phyloP scores from a whole-genome alignment of 2,113 vertebrate genomes.

The Semicossyphus pulcher region DNA sequence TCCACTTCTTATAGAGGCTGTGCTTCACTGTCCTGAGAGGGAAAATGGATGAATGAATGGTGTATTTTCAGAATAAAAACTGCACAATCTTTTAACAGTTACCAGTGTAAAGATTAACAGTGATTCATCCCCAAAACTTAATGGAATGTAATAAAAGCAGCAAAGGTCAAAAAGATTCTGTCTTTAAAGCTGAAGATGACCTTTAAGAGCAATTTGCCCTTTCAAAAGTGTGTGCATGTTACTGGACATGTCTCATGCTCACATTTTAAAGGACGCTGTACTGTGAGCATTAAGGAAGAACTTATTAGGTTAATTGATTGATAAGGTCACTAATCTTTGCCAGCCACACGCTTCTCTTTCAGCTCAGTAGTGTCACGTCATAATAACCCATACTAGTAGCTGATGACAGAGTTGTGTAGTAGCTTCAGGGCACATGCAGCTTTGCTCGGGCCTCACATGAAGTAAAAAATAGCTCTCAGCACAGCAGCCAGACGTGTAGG shows the following conservation, averaged over 20 bases:
- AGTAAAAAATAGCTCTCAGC: constrained; percentile 49
- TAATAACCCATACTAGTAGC: neutral
- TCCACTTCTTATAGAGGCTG: too few species aligned
- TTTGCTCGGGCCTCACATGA: constrained; percentile 13
- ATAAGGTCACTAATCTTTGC: neutral
- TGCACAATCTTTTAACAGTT: too few species aligned
- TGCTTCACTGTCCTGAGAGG: too few species aligned
- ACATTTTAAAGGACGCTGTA: neutral
- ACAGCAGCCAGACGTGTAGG: constrained; percentile 27
- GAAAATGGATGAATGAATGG: too few species aligned
- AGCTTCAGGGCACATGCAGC: neutral
- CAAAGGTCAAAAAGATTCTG: too few species aligned
- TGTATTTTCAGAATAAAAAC: too few species aligned
- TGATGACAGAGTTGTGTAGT: neutral
- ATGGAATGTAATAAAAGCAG: too few species aligned
- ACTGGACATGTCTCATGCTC: neutral
- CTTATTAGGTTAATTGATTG: neutral
- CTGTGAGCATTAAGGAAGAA: neutral
- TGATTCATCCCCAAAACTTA: too few species aligned
- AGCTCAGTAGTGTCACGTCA: constrained; percentile 1
- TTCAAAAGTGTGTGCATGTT: neutral
- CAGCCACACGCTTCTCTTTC: neutral
- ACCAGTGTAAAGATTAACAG: too few species aligned
- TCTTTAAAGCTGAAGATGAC: constrained; percentile 1
- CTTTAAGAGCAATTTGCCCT: neutral